phyloP scores from a whole-genome alignment of 2,797 vertebrate species.

The Squalus acanthias region DNA sequence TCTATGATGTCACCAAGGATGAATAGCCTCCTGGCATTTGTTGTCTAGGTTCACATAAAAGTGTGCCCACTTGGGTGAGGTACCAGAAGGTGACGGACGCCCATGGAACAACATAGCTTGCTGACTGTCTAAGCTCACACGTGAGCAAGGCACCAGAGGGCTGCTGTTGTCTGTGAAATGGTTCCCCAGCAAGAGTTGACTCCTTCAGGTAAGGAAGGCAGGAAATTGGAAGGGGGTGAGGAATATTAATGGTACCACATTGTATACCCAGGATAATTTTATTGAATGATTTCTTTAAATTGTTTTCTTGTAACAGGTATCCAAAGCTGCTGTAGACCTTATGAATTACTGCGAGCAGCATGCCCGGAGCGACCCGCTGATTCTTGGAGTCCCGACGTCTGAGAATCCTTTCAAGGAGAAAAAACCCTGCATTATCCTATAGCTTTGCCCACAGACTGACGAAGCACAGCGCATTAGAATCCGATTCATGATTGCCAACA shows the following conservation, averaged over 20 bases:
- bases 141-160: not conserved
- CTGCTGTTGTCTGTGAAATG: not conserved
- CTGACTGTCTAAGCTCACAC: not conserved
- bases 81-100: not conserved
- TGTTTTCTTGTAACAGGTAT: constrained; percentile 62
- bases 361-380: constrained; percentile 80
- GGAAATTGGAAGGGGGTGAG: not conserved
- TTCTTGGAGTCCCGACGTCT: constrained; percentile 88
- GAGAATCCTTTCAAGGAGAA: constrained; percentile 98
- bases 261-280: not conserved
- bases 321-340: constrained; percentile 87
- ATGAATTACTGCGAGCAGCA: constrained; percentile 96
- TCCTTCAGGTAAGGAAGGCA: not conserved
- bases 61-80: not conserved
- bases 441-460: constrained; percentile 50
- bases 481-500: constrained; percentile 3
- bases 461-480: not conserved
- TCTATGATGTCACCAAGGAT: no score
- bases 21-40: no score
- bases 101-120: not conserved
- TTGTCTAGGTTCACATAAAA: not conserved
- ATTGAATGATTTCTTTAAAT: not conserved
- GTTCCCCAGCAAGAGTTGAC: not conserved
- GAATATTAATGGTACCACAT: not conserved
- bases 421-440: constrained; percentile 92